Evolutionary conservation across 1,140 invertebrate species (phyloP).

Genomic region (Lasaia peninsularis): DNA sequence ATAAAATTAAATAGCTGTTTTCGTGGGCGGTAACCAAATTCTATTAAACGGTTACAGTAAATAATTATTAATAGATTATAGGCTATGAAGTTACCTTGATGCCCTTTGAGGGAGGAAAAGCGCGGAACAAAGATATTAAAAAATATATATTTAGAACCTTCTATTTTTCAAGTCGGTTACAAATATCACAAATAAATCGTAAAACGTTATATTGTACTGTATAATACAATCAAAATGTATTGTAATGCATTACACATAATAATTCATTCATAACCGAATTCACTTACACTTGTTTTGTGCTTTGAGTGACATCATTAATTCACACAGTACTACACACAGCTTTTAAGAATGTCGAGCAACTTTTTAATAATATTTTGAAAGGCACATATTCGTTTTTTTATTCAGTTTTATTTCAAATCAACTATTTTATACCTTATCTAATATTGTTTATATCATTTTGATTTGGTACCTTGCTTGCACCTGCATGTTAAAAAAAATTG

Average conservation of each 20-base stretch:
- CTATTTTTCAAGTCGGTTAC: no score
- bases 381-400: not conserved
- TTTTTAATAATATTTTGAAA: no score
- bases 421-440: no score
- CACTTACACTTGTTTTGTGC: not conserved
- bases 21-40: conserved; percentile 1
- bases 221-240: not conserved
- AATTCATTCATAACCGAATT: not conserved
- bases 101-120: no score
- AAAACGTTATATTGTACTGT: not conserved
- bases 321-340: not conserved
- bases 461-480: no score
- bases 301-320: not conserved
- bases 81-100: no score
- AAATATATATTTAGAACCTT: no score
- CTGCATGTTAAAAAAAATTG: no score
- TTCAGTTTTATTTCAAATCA: not conserved
- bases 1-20: conserved; percentile 7
- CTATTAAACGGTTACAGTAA: not conserved
- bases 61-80: not conserved
- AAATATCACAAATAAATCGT: no score
- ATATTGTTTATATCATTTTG: no score
- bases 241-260: not conserved
- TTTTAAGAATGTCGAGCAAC: not conserved
- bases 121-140: no score